Percentiles rank a stretch among this genome's conserved stretches.
phyloP scores from a whole-genome alignment of 2,113 vertebrate species.

The Diglossa brunneiventris region DNA sequence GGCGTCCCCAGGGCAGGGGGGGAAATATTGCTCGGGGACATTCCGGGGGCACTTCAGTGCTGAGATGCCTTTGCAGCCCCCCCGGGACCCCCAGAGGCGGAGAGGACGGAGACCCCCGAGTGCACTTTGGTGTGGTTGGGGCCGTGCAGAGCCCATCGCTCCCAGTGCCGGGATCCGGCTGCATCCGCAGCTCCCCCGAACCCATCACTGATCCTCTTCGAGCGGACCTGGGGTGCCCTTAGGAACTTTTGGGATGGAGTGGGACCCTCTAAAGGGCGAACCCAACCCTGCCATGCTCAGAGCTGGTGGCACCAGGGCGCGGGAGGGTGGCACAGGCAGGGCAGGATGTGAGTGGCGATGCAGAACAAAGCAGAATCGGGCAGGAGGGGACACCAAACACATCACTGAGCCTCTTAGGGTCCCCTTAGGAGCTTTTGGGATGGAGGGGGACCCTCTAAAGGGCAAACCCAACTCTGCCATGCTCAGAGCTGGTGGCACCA shows the following conservation, averaged over 20 bases:
- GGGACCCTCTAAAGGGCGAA: background rate
- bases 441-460: no score
- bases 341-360: background rate
- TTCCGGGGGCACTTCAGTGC: background rate
- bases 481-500: no score
- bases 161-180: rapidly evolving
- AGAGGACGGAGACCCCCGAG: background rate
- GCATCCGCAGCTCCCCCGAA: background rate
- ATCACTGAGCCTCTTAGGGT: no score
- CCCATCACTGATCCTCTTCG: rapidly evolving
- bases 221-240: background rate
- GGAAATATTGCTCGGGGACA: background rate
- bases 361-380: background rate
- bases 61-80: background rate
- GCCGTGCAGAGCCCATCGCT: rapidly evolving
- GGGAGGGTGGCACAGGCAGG: rapidly evolving
- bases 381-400: no score
- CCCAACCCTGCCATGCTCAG: rapidly evolving
- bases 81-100: background rate
- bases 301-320: rapidly evolving
- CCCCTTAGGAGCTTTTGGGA: no score
- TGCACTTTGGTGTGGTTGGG: background rate
- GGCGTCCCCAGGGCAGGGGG: background rate
- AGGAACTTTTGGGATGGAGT: background rate
- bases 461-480: no score